These are phyloP conservation scores for Aegithalos caudatus DNA, from an alignment of 2,113 vertebrate species.

Conservation along the genomic window DNA sequence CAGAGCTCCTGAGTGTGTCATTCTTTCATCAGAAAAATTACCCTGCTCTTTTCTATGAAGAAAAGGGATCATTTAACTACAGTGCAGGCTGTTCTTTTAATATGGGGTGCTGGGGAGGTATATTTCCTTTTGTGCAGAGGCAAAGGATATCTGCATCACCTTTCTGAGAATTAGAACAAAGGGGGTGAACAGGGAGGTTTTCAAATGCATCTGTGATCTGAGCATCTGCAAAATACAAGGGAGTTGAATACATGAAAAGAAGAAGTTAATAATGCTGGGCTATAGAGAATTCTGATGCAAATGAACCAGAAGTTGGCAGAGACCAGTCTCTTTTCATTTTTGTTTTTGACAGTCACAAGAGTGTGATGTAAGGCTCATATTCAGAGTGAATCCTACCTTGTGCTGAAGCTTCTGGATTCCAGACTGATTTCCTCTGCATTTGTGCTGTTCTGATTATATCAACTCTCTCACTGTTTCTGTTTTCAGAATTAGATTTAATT, in stretches of 20 bases:
- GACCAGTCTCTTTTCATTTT: not conserved
- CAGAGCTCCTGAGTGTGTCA: not conserved
- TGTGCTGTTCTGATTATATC: not conserved
- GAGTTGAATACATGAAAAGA: conserved; percentile 30
- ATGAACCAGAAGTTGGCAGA: conserved; percentile 16
- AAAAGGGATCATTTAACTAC: not conserved
- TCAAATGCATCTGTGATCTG: conserved; percentile 41
- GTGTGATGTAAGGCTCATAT: not conserved
- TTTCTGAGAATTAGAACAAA: conserved; percentile 15
- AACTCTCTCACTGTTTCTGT: not conserved
- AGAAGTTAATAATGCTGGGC: conserved; percentile 34
- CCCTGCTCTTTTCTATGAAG: not conserved
- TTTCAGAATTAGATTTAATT: not conserved
- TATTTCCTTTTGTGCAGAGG: not conserved
- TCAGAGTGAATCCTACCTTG: not conserved
- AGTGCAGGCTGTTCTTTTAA: not conserved
- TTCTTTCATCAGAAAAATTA: conserved; percentile 17
- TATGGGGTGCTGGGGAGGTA: not conserved
- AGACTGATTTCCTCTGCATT: not conserved
- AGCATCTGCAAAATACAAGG: conserved; percentile 40
- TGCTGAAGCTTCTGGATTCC: not conserved
- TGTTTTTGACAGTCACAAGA: conserved; percentile 28
- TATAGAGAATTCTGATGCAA: conserved; percentile 26
- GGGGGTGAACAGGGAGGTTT: not conserved
- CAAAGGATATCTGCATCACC: not conserved